Evolutionary conservation across 2,797 vertebrate species (phyloP).

Genomic region (Myotis daubentonii): DNA sequence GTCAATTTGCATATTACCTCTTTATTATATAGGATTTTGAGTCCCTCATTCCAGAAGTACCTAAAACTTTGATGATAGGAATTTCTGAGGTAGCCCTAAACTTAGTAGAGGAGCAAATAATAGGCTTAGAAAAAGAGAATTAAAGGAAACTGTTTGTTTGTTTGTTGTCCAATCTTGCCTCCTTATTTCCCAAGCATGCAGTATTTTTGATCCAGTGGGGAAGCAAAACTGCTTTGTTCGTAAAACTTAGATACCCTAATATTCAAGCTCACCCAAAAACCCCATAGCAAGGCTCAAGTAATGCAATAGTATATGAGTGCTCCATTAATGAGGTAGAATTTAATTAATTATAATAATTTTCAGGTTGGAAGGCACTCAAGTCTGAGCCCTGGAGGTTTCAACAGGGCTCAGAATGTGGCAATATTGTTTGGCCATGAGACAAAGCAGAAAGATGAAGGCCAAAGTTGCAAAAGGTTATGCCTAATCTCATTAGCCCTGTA

Average conservation of each 20-base stretch:
- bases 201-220: not conserved
- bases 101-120: not conserved
- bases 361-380: constrained; percentile 58
- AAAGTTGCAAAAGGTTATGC: constrained; percentile 67
- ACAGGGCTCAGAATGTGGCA: constrained; percentile 59
- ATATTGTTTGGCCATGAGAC: constrained; percentile 64
- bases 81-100: not conserved
- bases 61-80: not conserved
- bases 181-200: not conserved
- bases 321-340: constrained; percentile 51
- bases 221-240: not conserved
- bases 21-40: not conserved
- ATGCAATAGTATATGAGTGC: not conserved
- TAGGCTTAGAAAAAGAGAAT: not conserved
- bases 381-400: constrained; percentile 66
- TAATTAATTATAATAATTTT: constrained; percentile 76
- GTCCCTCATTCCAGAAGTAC: not conserved
- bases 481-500: not conserved
- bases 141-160: not conserved
- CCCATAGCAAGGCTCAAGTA: constrained; percentile 37
- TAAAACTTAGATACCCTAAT: not conserved
- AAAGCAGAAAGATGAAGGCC: constrained; percentile 63
- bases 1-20: no score
- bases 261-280: constrained; percentile 45
- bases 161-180: not conserved